Conservation (phyloP, 1,140 invertebrate species). For the Babylonia areolata region DNA sequence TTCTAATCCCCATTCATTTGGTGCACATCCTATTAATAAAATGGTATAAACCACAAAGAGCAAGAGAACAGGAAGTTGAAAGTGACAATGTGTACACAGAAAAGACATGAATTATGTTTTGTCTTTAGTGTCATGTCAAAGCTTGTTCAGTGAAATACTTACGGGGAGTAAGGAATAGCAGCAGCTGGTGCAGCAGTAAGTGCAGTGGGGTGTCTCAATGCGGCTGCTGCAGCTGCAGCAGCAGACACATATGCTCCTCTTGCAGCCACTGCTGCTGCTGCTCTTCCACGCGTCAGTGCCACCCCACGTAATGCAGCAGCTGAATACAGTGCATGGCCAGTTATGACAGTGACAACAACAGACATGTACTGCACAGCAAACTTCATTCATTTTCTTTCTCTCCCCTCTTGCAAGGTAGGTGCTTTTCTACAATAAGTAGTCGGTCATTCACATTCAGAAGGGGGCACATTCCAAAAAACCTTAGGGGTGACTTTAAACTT, state of each 20-base stretch:
- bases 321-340: constrained; percentile 44
- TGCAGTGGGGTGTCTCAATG: constrained; percentile 84
- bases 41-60: too few species aligned
- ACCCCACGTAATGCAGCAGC: constrained; percentile 83
- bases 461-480: constrained; percentile 34
- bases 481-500: background rate
- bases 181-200: constrained; percentile 83
- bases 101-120: too few species aligned
- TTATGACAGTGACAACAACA: background rate
- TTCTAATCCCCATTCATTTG: too few species aligned
- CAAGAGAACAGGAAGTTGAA: too few species aligned
- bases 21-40: too few species aligned
- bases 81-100: too few species aligned
- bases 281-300: constrained; percentile 83
- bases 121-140: too few species aligned
- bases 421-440: background rate
- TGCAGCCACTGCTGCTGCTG: constrained; percentile 82
- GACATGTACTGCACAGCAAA: background rate
- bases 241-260: constrained; percentile 78
- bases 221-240: constrained; percentile 78
- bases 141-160: constrained; percentile 78
- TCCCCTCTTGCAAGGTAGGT: background rate
- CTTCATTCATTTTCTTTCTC: background rate
- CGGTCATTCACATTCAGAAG: constrained; percentile 32
- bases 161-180: constrained; percentile 88